Percentiles rank a stretch among this genome's conserved stretches.
These are phyloP conservation scores for Dipodomys stephensi DNA, from an alignment of 2,113 vertebrate species.

Conservation along the genomic window DNA sequence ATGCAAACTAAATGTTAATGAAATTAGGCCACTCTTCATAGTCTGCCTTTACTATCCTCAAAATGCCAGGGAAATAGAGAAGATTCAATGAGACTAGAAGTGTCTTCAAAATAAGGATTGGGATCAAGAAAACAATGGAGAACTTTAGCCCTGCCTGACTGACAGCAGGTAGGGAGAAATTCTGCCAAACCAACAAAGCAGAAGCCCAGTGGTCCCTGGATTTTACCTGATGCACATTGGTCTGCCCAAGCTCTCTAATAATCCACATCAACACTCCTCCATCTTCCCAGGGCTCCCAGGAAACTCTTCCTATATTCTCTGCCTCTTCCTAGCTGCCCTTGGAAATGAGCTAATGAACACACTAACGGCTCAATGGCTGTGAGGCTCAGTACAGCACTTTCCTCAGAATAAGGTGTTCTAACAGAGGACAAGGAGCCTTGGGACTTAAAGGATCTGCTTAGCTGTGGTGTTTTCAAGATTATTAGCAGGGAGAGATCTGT, in stretches of 20 bases:
- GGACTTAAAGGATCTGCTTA: not conserved
- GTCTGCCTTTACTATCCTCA: not conserved
- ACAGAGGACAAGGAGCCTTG: not conserved
- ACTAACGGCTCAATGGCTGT: not conserved
- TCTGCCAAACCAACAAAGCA: not conserved
- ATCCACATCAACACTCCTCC: not conserved
- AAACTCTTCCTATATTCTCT: not conserved
- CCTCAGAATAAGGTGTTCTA: not conserved
- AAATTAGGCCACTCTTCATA: not conserved
- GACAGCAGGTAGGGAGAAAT: not conserved
- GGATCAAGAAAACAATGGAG: not conserved
- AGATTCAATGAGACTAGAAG: not conserved
- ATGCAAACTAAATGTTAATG: not conserved
- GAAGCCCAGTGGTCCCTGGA: not conserved
- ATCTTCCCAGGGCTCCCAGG: fast-evolving
- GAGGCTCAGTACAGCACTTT: not conserved
- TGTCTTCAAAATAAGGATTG: not conserved
- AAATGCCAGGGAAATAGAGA: not conserved
- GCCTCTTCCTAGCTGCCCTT: not conserved
- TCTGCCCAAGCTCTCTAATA: not conserved
- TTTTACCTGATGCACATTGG: not conserved
- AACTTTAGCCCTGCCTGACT: too few relatives aligned
- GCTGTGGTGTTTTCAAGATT: not conserved
- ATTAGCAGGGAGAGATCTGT: not conserved
- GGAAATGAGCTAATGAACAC: not conserved